phyloP scores from a whole-genome alignment of 2,113 vertebrate species.

The Recurvirostra avosetta region DNA sequence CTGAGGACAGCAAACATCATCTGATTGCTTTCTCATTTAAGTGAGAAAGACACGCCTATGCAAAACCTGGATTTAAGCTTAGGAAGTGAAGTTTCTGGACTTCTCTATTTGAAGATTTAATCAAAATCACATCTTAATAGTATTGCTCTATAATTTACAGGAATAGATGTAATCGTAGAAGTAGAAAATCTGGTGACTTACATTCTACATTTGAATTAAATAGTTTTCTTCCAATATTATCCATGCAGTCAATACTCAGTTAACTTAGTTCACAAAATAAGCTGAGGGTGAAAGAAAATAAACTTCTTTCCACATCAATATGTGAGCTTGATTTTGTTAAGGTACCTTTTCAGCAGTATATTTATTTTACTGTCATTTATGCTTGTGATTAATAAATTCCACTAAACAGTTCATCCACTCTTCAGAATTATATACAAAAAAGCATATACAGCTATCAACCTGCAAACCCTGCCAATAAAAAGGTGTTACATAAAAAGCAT shows the following conservation, averaged over 20 bases:
- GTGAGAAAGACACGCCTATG: neutral
- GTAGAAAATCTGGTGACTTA: neutral
- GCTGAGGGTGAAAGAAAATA: neutral
- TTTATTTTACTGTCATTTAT: neutral
- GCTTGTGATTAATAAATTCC: neutral
- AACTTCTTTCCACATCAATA: neutral
- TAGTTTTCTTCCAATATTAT: neutral
- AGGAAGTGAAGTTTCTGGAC: neutral
- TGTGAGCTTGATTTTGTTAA: neutral
- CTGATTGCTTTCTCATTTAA: neutral
- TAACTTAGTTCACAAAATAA: neutral
- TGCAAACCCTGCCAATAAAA: neutral
- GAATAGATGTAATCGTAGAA: neutral
- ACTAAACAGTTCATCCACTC: rapidly evolving
- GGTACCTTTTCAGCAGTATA: neutral
- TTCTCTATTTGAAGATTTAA: neutral
- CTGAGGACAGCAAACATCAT: neutral
- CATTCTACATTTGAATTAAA: neutral
- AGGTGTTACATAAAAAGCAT: neutral
- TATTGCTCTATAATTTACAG: neutral
- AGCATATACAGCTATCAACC: neutral
- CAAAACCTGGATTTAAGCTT: neutral
- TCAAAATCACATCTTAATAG: neutral
- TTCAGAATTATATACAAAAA: neutral
- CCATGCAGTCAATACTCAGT: neutral